Percentiles rank a stretch among this genome's conserved stretches.
Evolutionary conservation across 2,888 invertebrate genomes (phyloP).

Genomic region (Anaspis maculata): DNA sequence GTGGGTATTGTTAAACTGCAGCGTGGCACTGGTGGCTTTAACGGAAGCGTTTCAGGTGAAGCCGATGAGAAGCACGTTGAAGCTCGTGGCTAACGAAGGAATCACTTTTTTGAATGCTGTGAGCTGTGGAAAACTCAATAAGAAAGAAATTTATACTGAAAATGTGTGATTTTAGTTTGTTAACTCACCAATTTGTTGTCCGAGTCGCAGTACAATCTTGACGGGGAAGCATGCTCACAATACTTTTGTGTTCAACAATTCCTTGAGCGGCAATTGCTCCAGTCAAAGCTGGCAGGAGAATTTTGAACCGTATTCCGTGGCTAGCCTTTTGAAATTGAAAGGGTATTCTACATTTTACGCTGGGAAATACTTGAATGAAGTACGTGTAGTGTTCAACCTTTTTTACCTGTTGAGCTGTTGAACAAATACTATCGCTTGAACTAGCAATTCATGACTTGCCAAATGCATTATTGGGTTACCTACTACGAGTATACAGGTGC

Average conservation of each 20-base stretch:
- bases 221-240: slow-evolving; percentile 82
- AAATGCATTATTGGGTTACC: too few species aligned
- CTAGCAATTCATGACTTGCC: too few species aligned
- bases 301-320: slow-evolving; percentile 61
- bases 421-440: too few species aligned
- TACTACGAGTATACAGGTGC: too few species aligned
- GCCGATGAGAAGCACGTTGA: slow-evolving; percentile 57
- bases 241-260: slow-evolving; percentile 62
- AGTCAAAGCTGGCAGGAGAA: slow-evolving; percentile 56
- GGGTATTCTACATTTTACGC: slow-evolving; percentile 81
- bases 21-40: slow-evolving; percentile 52
- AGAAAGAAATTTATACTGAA: not conserved
- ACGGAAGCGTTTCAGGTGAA: too few species aligned
- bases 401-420: too few species aligned
- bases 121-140: slow-evolving; percentile 37
- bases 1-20: slow-evolving; percentile 64
- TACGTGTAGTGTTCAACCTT: slow-evolving; percentile 38
- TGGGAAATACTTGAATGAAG: slow-evolving; percentile 90
- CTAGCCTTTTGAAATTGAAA: slow-evolving; percentile 52
- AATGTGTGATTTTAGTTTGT: slow-evolving; percentile 55
- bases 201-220: slow-evolving; percentile 78
- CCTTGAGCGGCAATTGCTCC: slow-evolving; percentile 76
- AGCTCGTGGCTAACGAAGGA: slow-evolving; percentile 56
- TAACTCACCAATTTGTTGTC: slow-evolving; percentile 81
- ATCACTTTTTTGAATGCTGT: slow-evolving; percentile 67